These are phyloP conservation scores for Halictus ligatus DNA, from an alignment of 2,888 invertebrate species.

Conservation along the genomic window DNA sequence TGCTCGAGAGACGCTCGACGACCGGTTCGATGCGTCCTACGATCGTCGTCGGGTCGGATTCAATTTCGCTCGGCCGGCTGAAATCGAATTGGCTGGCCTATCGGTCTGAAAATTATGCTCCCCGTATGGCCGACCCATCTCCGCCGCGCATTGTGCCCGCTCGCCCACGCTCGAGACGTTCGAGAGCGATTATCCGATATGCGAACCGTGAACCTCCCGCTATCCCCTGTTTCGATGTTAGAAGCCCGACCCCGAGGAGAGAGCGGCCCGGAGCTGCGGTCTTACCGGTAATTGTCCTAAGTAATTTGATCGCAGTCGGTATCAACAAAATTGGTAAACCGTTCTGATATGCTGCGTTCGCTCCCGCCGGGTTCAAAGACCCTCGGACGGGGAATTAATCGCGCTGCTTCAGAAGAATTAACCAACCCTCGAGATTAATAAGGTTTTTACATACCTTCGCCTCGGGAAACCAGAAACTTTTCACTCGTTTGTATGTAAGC, in stretches of 20 bases:
- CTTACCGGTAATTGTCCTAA: background rate
- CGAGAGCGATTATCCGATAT: constrained; percentile 10
- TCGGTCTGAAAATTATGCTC: constrained; percentile 52
- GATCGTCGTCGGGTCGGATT: constrained; percentile 41
- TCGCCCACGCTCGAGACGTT: constrained; percentile 20
- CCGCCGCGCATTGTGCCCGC: background rate
- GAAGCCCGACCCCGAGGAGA: background rate
- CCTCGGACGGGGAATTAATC: background rate
- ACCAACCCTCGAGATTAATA: background rate
- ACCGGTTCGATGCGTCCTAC: constrained; percentile 33
- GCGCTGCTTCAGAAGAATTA: background rate
- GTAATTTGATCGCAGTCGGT: background rate
- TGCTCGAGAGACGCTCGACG: constrained; percentile 38
- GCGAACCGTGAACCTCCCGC: background rate
- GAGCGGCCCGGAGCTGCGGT: background rate
- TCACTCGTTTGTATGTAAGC: too few species aligned
- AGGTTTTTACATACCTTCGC: too few species aligned
- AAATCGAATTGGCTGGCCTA: constrained; percentile 45
- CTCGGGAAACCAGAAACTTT: too few species aligned
- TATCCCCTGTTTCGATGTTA: background rate
- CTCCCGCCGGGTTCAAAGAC: background rate
- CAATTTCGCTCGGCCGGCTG: constrained; percentile 51
- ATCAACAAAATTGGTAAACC: background rate
- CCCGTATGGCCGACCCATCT: constrained; percentile 16
- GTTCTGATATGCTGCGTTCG: background rate